phyloP scores from a whole-genome alignment of 23 tunicate genomes.

The Halocynthia roretzi region DNA sequence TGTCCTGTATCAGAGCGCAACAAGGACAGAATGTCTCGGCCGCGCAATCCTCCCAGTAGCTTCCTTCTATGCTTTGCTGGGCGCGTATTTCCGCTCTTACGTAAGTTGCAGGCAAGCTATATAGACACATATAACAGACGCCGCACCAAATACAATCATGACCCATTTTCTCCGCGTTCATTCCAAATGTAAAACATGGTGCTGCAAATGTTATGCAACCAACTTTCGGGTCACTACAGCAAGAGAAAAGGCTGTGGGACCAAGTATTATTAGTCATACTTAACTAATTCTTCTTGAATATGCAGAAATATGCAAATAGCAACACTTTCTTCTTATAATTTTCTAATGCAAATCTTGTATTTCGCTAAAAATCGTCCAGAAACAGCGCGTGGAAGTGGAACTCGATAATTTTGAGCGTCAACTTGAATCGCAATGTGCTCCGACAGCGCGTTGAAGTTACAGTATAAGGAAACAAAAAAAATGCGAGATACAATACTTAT shows the following conservation, averaged over 20 bases:
- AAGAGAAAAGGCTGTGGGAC: slow-evolving; percentile 34
- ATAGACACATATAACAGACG: slow-evolving; percentile 32
- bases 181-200: slow-evolving; percentile 54
- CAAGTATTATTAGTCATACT: not conserved
- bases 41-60: slow-evolving; percentile 15
- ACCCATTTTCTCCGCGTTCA: slow-evolving; percentile 52
- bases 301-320: too few species aligned
- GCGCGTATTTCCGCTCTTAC: slow-evolving; percentile 48
- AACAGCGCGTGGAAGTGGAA: too few species aligned
- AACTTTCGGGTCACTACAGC: slow-evolving; percentile 30
- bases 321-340: too few species aligned
- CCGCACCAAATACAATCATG: slow-evolving; percentile 44
- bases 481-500: too few species aligned
- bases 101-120: slow-evolving; percentile 38
- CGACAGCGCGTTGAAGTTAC: too few species aligned
- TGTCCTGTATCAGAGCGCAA: slow-evolving; percentile 66
- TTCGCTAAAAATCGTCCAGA: too few species aligned
- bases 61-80: slow-evolving; percentile 38
- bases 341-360: too few species aligned
- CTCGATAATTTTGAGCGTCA: too few species aligned
- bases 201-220: slow-evolving; percentile 39
- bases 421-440: too few species aligned
- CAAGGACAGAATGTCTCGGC: slow-evolving; percentile 47
- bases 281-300: too few species aligned
- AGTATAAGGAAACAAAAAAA: too few species aligned